Evolutionary conservation across 2,797 vertebrate genomes (phyloP).

Genomic region (Arnoldichthys spilopterus): DNA sequence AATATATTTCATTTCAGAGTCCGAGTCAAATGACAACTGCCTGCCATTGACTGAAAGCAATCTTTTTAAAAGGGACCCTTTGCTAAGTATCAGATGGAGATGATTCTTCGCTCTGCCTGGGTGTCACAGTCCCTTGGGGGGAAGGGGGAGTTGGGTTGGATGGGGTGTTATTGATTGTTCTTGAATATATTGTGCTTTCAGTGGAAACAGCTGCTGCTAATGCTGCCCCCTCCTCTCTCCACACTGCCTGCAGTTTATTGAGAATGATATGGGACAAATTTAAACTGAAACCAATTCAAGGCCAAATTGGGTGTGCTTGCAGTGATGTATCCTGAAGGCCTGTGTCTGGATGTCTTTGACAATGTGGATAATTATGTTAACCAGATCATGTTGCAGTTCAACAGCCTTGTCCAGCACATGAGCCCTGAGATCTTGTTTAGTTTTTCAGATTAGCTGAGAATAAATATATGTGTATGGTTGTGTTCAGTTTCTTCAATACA

Average conservation of each 20-base stretch:
- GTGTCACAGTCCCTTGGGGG: constrained; percentile 83
- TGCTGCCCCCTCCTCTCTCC: constrained; percentile 79
- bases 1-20: constrained; percentile 89
- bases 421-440: constrained; percentile 15
- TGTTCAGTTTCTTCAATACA: too few species aligned
- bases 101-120: constrained; percentile 85
- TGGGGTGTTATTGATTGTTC: constrained; percentile 89
- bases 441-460: too few species aligned
- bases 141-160: constrained; percentile 54
- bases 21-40: constrained; percentile 89
- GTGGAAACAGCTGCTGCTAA: constrained; percentile 89
- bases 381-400: constrained; percentile 65
- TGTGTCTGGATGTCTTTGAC: constrained; percentile 62
- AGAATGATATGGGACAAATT: constrained; percentile 84
- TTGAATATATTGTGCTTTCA: constrained; percentile 89
- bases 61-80: constrained; percentile 94
- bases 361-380: constrained; percentile 74
- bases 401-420: constrained; percentile 11
- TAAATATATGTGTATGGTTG: too few species aligned
- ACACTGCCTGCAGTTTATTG: constrained; percentile 68
- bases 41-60: constrained; percentile 93
- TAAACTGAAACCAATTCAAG: constrained; percentile 81
- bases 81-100: constrained; percentile 94
- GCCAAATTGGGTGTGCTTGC: constrained; percentile 71
- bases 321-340: constrained; percentile 76